Evolutionary conservation across 2,888 invertebrate genomes (phyloP).

Genomic region (Coelinius sp.): DNA sequence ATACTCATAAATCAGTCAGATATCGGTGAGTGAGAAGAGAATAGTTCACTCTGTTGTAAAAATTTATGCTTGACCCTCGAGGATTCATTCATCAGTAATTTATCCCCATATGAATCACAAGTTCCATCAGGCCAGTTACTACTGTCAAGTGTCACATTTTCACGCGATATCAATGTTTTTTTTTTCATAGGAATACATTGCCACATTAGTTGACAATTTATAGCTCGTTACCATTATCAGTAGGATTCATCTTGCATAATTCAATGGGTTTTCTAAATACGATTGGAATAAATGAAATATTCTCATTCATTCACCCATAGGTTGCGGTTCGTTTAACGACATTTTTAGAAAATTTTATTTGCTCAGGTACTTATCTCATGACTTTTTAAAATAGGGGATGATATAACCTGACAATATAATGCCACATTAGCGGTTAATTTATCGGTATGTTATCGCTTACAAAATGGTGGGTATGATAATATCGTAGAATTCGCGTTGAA

Average conservation of each 20-base stretch:
- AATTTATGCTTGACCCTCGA: neutral
- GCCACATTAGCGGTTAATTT: slow-evolving; percentile 45
- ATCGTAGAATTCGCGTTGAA: neutral
- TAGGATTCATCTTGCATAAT: slow-evolving; percentile 28
- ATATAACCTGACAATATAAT: slow-evolving; percentile 42
- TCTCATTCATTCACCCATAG: neutral
- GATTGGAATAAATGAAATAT: neutral
- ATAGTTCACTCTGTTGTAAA: neutral
- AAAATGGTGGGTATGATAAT: neutral
- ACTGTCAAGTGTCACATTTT: neutral
- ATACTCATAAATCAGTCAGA: neutral
- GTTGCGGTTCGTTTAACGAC: neutral
- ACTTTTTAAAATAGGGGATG: neutral
- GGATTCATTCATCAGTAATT: neutral
- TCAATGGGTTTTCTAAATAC: slow-evolving; percentile 5
- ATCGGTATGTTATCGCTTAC: slow-evolving; percentile 45
- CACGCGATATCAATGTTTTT: neutral
- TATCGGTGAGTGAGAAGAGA: neutral
- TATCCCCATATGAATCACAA: neutral
- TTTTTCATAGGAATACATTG: neutral
- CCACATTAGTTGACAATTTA: slow-evolving; percentile 28
- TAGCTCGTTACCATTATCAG: slow-evolving; percentile 26
- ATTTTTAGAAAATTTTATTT: neutral
- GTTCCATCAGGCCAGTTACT: neutral
- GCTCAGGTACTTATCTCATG: neutral